phyloP scores from a whole-genome alignment of 2,797 vertebrate genomes.

The Gadopsis marmoratus region DNA sequence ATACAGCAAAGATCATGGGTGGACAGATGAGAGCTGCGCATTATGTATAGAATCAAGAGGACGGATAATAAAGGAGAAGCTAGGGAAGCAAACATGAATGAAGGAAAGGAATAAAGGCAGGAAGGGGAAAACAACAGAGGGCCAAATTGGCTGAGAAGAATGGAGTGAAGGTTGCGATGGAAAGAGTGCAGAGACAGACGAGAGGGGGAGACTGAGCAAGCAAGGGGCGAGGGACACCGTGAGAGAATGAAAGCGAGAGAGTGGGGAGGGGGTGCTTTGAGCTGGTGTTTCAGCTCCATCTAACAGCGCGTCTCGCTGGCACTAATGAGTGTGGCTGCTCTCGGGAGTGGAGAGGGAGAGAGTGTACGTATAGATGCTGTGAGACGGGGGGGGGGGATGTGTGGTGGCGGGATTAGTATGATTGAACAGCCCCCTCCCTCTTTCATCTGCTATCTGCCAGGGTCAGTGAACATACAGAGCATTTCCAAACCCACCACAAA shows the following conservation, averaged over 20 bases:
- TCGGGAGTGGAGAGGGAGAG: slow-evolving; percentile 43
- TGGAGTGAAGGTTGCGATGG: slow-evolving; percentile 38
- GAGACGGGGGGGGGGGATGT: slow-evolving; percentile 30
- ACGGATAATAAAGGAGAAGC: slow-evolving; percentile 49
- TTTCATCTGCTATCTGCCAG: slow-evolving; percentile 76
- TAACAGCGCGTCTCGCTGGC: slow-evolving; percentile 76
- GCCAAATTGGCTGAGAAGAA: slow-evolving; percentile 70
- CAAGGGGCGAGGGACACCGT: slow-evolving; percentile 36
- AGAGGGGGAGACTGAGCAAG: slow-evolving; percentile 27
- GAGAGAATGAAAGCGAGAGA: slow-evolving; percentile 38
- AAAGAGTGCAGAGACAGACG: slow-evolving; percentile 41
- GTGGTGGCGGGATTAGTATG: slow-evolving; percentile 70
- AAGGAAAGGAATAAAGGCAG: slow-evolving; percentile 25
- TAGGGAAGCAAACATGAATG: slow-evolving; percentile 28
- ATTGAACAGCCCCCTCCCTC: slow-evolving; percentile 72
- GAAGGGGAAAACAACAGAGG: slow-evolving; percentile 57
- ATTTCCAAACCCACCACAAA: slow-evolving; percentile 61
- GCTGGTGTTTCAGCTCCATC: slow-evolving; percentile 80
- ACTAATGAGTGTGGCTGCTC: slow-evolving; percentile 83
- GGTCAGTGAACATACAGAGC: slow-evolving; percentile 75
- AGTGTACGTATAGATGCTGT: slow-evolving; percentile 43
- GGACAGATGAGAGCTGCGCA: slow-evolving; percentile 34
- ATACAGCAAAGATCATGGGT: slow-evolving; percentile 31
- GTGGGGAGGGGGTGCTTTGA: slow-evolving; percentile 55
- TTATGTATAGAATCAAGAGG: slow-evolving; percentile 30